Evolutionary conservation across 2,797 vertebrate species (phyloP), one percentile per base, ranked within the genome.

Genomic region (Tinamus major): DNA sequence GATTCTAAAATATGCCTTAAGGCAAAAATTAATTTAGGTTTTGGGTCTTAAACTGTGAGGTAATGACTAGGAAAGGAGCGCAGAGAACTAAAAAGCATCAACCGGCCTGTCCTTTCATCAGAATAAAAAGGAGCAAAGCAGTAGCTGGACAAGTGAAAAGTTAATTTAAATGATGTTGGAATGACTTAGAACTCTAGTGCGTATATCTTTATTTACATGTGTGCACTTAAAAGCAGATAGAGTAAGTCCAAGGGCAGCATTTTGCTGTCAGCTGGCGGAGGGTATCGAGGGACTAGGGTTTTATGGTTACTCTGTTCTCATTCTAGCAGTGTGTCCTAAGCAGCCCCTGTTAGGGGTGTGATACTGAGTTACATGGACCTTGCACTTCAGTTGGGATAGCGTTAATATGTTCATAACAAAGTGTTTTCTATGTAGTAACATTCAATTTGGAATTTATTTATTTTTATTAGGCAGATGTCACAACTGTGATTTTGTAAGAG

Each of bases 1-100:
- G 65, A 53, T 92, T 82, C 64, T 91, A 31, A 90, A 91, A 92
- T 65, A 53, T 85, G 31, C 87, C 23, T 85, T 82, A 90, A 90
- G 90, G 51, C 24, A 87, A 20, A n/a, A 61, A 59, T 61, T 82
- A 84, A 85, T 89, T 93, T 88, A 62, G 37, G 13, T 44, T 81
- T 91, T 35, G 56, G 42, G 21, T 35, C 91, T 94, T 82, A 90
- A 82, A 88, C 6, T 7, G 0, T 70, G 37, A 53, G 29, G 0
- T 24, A 33, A 68, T 65, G 39, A 8, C 12, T 58, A 9, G 37
- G 39, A 55, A 85, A 85, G 33, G 15, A 92, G 58, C 85, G 59
- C 84, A 81, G 77, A 65, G 79, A 51, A 59, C 23, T 64, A 37
- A 15, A 44, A 26, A 42, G 35, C 76, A 87, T 87, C 29, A 27